Percentiles rank a stretch among this genome's conserved stretches.
phyloP scores from a whole-genome alignment of 2,113 vertebrate genomes.

The Hymenochirus boettgeri region DNA sequence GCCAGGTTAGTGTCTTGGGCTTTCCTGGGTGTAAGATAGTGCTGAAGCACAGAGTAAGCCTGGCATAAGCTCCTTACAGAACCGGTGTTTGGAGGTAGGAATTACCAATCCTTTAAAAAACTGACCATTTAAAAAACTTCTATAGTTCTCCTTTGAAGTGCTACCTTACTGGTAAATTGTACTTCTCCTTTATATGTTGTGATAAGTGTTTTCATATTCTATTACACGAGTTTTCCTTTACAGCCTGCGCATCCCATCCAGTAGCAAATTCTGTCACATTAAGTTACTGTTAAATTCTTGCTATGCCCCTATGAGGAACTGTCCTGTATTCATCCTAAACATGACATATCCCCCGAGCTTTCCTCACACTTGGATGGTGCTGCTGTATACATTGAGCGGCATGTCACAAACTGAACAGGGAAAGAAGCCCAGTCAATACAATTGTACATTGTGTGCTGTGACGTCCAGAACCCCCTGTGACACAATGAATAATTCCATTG shows the following conservation, averaged over 20 bases:
- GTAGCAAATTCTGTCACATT: background rate
- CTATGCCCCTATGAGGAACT: background rate
- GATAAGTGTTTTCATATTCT: background rate
- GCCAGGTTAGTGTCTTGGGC: too few species aligned
- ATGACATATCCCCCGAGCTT: background rate
- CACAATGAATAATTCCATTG: too few species aligned
- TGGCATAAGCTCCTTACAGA: too few species aligned
- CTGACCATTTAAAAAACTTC: too few species aligned
- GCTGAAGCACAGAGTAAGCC: too few species aligned
- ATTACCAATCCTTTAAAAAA: too few species aligned
- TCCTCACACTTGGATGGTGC: background rate
- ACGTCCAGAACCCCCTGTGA: too few species aligned
- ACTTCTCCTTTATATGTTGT: background rate
- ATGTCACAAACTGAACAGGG: background rate
- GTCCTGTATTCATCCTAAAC: background rate
- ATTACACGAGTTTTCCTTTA: background rate
- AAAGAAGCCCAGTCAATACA: background rate
- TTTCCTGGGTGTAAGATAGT: too few species aligned
- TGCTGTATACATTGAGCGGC: background rate
- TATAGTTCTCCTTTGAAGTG: too few species aligned
- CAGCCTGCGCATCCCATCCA: background rate
- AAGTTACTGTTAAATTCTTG: conserved; percentile 1
- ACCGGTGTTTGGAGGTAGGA: too few species aligned
- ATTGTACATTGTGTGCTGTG: background rate
- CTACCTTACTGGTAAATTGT: too few species aligned